Base-by-base conservation (phyloP, 2,888 invertebrate genomes). In the Erpobdella octoculata region DNA sequence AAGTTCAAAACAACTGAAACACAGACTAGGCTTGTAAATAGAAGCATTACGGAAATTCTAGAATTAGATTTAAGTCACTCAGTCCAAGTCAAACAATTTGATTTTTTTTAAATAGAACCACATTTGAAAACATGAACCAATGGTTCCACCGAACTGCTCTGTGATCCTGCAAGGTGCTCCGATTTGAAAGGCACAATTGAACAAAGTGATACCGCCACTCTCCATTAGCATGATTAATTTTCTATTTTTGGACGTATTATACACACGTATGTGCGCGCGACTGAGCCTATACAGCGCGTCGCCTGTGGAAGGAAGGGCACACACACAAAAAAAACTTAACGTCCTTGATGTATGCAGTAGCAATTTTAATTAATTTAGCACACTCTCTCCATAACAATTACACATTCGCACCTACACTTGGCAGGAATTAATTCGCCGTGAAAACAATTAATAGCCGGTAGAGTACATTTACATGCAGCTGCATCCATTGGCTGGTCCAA, bases 391-490 rank as follows among this genome's bases (percentile, higher is more conserved):
- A 53, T 28, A 53, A n/a, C 53, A 53, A 53, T 53, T 53, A 53
- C 53, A 53, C 21, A 28, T 53, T 53, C 53, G 53, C 53, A 53
- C 53, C 53, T n/a, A 53, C n/a, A 28, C 53, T 18, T 53, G 53
- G 21, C 53, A 28, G 53, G 53, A 9, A 53, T 25, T 53, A 53
- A 53, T 53, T 53, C 53, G 15, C 53, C 53, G 53, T 53, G 53
- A 53, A 53, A n/a, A 53, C 53, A 53, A 53, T 53, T 53, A 53
- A 53, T 53, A 53, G 53, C n/a, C 53, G 53, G 53, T 53, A 28
- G 21, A 28, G 28, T 12, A 28, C 18, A 53, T 53, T 53, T 53
- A 28, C 53, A 53, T 53, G 21, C 21, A 28, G 53, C 53, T 25
- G 53, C 21, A 21, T 53, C 15, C 18, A 53, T 9, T 6, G 21